Evolutionary conservation across 2,888 invertebrate species (phyloP).

Genomic region (Heteromyza rotundicornis): DNA sequence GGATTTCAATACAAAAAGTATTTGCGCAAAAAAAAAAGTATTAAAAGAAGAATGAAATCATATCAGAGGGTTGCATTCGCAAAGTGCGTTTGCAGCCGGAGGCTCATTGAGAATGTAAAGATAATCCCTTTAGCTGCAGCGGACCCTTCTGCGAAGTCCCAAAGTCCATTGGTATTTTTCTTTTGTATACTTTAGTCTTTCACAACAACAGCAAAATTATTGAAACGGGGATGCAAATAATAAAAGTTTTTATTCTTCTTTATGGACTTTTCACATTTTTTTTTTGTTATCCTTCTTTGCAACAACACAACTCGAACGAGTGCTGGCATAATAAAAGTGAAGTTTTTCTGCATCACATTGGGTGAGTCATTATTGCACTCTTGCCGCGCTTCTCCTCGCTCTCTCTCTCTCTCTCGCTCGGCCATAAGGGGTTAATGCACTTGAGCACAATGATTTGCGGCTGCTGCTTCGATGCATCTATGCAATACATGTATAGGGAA

Average conservation of each 20-base stretch:
- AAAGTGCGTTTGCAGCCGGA: slow-evolving; percentile 15
- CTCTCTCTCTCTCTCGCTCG: slow-evolving; percentile 6
- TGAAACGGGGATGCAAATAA: not conserved
- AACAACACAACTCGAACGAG: slow-evolving; percentile 18
- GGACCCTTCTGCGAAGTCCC: not conserved
- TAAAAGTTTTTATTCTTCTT: not conserved
- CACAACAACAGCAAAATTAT: no score
- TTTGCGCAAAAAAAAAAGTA: not conserved
- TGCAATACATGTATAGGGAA: not conserved
- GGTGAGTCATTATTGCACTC: slow-evolving; percentile 1
- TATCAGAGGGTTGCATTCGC: not conserved
- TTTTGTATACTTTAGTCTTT: slow-evolving; percentile 1
- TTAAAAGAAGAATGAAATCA: not conserved
- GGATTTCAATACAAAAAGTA: not conserved
- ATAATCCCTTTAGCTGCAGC: not conserved
- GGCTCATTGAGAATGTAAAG: slow-evolving; percentile 18
- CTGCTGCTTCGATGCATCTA: not conserved
- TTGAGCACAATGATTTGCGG: slow-evolving; percentile 5
- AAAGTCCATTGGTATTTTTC: slow-evolving; percentile 17
- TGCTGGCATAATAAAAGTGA: not conserved
- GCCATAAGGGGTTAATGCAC: slow-evolving; percentile 1
- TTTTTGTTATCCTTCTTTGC: slow-evolving; percentile 6
- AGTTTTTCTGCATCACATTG: not conserved
- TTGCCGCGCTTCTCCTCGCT: slow-evolving; percentile 13
- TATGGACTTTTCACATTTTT: not conserved